Evolutionary conservation across 2,888 invertebrate genomes (phyloP), one percentile per base, ranked within the genome.

Genomic region (Synanthedon tipuliformis): DNA sequence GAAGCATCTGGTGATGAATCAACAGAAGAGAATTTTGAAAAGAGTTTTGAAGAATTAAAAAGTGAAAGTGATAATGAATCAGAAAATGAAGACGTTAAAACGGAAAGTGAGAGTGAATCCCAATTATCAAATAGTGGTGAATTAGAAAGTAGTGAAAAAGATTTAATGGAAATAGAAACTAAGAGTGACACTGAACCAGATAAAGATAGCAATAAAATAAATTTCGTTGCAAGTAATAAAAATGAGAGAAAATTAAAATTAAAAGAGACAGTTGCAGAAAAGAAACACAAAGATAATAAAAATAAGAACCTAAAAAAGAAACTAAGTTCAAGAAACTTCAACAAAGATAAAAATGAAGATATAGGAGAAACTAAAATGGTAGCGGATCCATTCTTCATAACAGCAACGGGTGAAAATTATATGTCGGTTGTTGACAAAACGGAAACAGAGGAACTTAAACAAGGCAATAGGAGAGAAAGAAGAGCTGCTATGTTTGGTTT

Each of bases 341-440:
- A 78, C 51, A 82, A 78, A 59, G 72, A 70, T 48, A 50, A 41
- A 10, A 63, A 66, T 52, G 70, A 72, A 23, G 23, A 41, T 50
- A 60, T 63, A 18, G 45, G 56, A 7, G 54, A 58, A 52, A 70
- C 67, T 8, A 70, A 62, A 18, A 85, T 82, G 68, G 69, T 80
- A 41, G 81, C 80, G 4, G 88, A 88, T 69, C 81, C 87, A 40
- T 88, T 88, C 64, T 88, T 88, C 58, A 77, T 81, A 34, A 88
- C 85, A 12, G 66, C 81, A 15, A 73, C 78, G 1, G 88, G 88
- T 13, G 84, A 76, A 52, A 85, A 78, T 57, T 88, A 88, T 54
- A 73, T 87, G 72, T 81, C 88, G 16, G 59, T 88, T 11, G 82
- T 78, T 18, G 84, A 34, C 34, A 34, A 34, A 34, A 34, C 34